Evolutionary conservation across 30 jellyfish, hydroid and myxozoan species (phyloP).

Genomic region (Hydra vulgaris): DNA sequence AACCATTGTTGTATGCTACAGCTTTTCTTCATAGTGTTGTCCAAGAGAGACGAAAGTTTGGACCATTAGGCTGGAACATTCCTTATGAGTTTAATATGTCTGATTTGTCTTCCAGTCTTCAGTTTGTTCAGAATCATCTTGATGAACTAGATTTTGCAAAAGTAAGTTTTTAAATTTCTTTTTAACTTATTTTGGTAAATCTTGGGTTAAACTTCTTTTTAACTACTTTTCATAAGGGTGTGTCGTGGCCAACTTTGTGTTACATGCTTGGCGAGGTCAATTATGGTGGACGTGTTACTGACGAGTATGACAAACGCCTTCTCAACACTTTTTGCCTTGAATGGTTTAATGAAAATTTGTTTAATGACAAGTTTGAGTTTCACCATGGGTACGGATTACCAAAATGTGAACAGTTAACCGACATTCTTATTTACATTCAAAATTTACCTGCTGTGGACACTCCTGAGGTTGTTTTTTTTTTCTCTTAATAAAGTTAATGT

Average conservation of each 20-base stretch:
- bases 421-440: conserved; percentile 45
- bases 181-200: background rate
- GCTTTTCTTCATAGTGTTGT: conserved; percentile 81
- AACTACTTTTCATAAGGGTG: too few species aligned
- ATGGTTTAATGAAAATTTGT: conserved; percentile 75
- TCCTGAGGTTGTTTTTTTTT: conserved; percentile 42
- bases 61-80: conserved; percentile 89
- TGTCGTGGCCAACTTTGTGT: conserved; percentile 82
- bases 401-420: conserved; percentile 43
- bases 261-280: conserved; percentile 88
- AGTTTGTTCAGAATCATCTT: conserved; percentile 70
- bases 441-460: conserved; percentile 66
- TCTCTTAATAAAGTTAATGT: background rate
- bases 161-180: conserved; percentile 14
- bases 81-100: conserved; percentile 84
- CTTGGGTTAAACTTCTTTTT: background rate
- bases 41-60: conserved; percentile 80
- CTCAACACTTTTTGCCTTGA: conserved; percentile 59
- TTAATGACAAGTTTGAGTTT: conserved; percentile 45
- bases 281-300: conserved; percentile 88
- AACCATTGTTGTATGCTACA: conserved; percentile 74
- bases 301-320: conserved; percentile 61
- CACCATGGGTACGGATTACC: conserved; percentile 76
- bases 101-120: conserved; percentile 72
- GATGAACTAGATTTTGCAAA: conserved; percentile 68